Evolutionary conservation across 1,140 invertebrate genomes (phyloP), one percentile per base, ranked within the genome.

Genomic region (Diabrotica undecimpunctata): DNA sequence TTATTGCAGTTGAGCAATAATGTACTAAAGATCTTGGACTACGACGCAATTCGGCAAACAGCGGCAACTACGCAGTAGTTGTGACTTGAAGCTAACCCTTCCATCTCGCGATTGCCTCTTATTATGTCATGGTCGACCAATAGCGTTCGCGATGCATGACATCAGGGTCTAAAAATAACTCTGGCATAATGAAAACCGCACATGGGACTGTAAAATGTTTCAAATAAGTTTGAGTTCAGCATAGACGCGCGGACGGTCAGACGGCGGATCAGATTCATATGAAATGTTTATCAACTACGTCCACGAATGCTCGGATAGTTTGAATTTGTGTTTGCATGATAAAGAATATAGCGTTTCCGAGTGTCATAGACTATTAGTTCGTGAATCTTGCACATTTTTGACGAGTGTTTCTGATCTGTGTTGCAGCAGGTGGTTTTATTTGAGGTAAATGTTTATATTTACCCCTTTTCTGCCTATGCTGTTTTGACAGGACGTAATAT

Each of bases 391-490:
- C 60, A 64, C 53, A 68, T 62, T 70, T 60, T 66, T 59, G 51
- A 57, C 39, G 56, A 62, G 69, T 70, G 69, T 64, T 72, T 67
- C 71, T 58, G 63, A 74, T 71, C 69, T 66, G 41, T 64, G 54
- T 65, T 71, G 71, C 62, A 56, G 71, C 73, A 71, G 73, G 73
- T 74, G 73, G 72, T 70, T 66, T 66, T 68, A 68, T 65, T 70
- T 65, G 68, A 74, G 73, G 73, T 74, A 74, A 74, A 72, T 74
- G 65, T 71, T 70, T 72, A 72, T 69, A 67, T 71, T 74, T 72
- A 74, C 72, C 71, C 67, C n/a, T 46, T 46, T 65, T 6, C 57
- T 58, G 55, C 62, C 66, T 65, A 68, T 53, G 60, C 62, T 61
- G 14, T 39, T 35, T 25, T 25, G 25, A 25, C 25, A 25, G 25